phyloP scores from a whole-genome alignment of 2,113 vertebrate species.

The Cololabis saira region DNA sequence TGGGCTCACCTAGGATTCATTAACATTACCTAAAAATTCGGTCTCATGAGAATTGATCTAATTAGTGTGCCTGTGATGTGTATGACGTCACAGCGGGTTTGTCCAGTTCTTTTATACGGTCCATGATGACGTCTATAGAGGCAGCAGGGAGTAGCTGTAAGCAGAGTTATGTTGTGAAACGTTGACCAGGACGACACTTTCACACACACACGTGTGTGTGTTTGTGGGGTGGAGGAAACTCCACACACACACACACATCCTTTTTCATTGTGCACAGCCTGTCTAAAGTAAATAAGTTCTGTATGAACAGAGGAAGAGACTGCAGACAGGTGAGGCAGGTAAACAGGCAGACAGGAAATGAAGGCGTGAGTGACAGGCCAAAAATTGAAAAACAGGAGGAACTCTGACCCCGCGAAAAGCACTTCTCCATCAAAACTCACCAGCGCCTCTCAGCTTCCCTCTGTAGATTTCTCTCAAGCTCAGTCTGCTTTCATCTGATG shows the following conservation, averaged over 20 bases:
- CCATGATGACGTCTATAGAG: too few relatives aligned
- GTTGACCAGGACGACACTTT: too few relatives aligned
- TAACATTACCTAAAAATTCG: too few relatives aligned
- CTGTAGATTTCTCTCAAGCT: constrained; percentile 42
- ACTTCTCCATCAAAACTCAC: constrained; percentile 51
- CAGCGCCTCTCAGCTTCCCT: constrained; percentile 35
- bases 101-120: too few relatives aligned
- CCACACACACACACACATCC: background rate
- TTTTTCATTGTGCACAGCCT: constrained; percentile 3
- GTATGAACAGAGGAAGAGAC: constrained; percentile 21
- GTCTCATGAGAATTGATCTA: too few relatives aligned
- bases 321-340: constrained; percentile 39
- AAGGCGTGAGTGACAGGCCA: constrained; percentile 54
- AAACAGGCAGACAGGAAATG: constrained; percentile 50
- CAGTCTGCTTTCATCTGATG: constrained; percentile 52
- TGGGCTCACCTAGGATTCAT: too few relatives aligned
- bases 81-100: too few relatives aligned
- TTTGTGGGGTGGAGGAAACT: constrained; percentile 6
- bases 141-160: too few relatives aligned
- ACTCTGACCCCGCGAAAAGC: constrained; percentile 55
- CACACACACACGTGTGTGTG: background rate
- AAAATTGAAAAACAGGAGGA: constrained; percentile 50
- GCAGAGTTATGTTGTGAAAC: too few relatives aligned
- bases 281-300: constrained; percentile 29
- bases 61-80: too few relatives aligned